phyloP scores from a whole-genome alignment of 2,888 invertebrate species.

The Parthenolecanium corni region DNA sequence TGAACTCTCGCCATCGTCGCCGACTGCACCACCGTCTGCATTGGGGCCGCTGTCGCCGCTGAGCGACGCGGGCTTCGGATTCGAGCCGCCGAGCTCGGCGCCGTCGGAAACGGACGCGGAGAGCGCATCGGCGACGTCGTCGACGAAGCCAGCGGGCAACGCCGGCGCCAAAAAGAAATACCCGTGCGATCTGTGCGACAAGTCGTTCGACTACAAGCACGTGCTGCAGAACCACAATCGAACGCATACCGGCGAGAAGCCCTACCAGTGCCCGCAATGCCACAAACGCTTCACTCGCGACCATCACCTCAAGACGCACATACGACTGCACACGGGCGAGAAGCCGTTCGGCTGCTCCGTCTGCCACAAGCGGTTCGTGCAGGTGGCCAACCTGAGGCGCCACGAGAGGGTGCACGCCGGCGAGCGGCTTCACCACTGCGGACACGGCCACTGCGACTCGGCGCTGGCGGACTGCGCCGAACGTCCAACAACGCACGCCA shows the following conservation, averaged over 20 bases:
- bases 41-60: too few species aligned
- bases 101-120: too few species aligned
- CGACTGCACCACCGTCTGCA: too few species aligned
- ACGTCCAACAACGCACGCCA: slow-evolving; percentile 78
- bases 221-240: slow-evolving; percentile 88
- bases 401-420: slow-evolving; percentile 66
- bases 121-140: too few species aligned
- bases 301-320: slow-evolving; percentile 86
- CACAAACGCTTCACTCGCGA: slow-evolving; percentile 86
- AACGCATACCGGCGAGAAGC: slow-evolving; percentile 89
- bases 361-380: slow-evolving; percentile 85
- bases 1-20: too few species aligned
- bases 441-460: slow-evolving; percentile 77
- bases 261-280: slow-evolving; percentile 83
- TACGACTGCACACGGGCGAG: slow-evolving; percentile 84
- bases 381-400: slow-evolving; percentile 79
- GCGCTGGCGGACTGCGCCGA: slow-evolving; percentile 83
- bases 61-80: too few species aligned
- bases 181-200: slow-evolving; percentile 74
- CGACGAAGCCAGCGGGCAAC: neutral
- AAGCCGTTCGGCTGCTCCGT: slow-evolving; percentile 85
- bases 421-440: slow-evolving; percentile 69
- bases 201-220: slow-evolving; percentile 87
- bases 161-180: slow-evolving; percentile 45
- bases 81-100: too few species aligned